Conservation (phyloP, 2,113 vertebrate genomes). For the Sorex fumeus region DNA sequence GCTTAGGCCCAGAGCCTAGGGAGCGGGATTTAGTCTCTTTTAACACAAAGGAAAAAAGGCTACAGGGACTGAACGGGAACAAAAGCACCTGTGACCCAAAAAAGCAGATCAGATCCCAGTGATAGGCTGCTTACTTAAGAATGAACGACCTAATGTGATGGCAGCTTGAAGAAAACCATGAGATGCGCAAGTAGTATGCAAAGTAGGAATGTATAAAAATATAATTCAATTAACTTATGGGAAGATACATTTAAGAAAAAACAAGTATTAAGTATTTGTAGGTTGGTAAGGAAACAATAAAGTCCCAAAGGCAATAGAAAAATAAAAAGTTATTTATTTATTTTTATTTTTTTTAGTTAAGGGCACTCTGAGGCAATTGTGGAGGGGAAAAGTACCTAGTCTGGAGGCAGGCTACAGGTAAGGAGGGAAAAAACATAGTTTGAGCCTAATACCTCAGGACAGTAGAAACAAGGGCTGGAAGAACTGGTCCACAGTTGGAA, state of each 20-base stretch:
- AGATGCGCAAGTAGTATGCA: background rate
- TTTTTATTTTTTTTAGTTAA: no score
- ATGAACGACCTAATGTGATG: background rate
- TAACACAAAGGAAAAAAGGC: background rate
- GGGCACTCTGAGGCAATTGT: no score
- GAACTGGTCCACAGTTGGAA: no score
- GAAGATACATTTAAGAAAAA: conserved; percentile 27
- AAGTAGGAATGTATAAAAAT: background rate
- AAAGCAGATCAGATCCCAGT: conserved; percentile 20
- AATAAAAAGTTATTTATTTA: no score
- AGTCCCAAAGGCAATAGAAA: no score
- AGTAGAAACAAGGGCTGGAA: no score
- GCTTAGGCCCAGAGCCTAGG: background rate
- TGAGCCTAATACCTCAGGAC: no score
- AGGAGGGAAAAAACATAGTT: no score
- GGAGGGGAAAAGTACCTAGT: no score
- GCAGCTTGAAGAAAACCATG: background rate
- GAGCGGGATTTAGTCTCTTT: no score
- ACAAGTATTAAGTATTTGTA: background rate
- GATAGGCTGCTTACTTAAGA: background rate
- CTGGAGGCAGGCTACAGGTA: no score
- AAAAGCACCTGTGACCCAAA: background rate
- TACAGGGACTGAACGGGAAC: background rate
- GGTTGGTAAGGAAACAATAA: background rate
- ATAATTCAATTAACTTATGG: conserved; percentile 2